Evolutionary conservation across 2,797 vertebrate genomes (phyloP).

Genomic region (Urosaurus nigricauda): DNA sequence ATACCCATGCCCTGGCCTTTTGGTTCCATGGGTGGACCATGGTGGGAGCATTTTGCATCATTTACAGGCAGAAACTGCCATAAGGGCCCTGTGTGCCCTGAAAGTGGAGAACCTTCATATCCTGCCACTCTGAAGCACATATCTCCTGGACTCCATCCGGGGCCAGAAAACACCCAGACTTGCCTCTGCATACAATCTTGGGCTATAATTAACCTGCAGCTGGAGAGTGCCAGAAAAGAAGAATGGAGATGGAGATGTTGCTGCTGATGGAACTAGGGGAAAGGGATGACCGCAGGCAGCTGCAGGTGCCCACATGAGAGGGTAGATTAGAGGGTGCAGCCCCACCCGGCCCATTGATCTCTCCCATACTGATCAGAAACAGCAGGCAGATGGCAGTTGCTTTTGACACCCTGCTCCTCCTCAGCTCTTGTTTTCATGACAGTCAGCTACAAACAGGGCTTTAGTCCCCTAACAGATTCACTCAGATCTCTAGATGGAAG

Average conservation of each 20-base stretch:
- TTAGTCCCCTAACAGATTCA: background rate
- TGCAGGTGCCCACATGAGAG: slow-evolving; percentile 95
- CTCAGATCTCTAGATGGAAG: background rate
- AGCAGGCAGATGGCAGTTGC: slow-evolving; percentile 12
- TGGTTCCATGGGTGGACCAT: background rate
- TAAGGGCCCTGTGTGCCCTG: background rate
- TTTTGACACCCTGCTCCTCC: slow-evolving; percentile 4
- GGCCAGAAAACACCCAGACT: background rate
- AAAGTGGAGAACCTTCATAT: background rate
- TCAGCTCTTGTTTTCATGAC: background rate
- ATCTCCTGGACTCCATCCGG: background rate
- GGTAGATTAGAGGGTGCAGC: slow-evolving; percentile 73
- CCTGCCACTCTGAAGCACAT: background rate
- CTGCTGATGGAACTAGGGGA: slow-evolving; percentile 80
- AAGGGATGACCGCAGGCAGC: slow-evolving; percentile 88
- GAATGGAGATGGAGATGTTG: slow-evolving; percentile 49
- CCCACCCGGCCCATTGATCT: slow-evolving; percentile 67
- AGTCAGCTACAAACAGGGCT: background rate
- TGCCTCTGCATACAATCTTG: slow-evolving; percentile 8
- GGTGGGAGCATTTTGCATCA: background rate
- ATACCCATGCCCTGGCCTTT: background rate
- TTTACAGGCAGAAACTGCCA: background rate
- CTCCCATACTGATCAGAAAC: slow-evolving; percentile 42
- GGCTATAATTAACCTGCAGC: slow-evolving; percentile 71
- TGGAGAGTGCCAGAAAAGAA: slow-evolving; percentile 86